Conservation (phyloP, 2,888 invertebrate genomes). For the Pachliopta kotzebuea region DNA sequence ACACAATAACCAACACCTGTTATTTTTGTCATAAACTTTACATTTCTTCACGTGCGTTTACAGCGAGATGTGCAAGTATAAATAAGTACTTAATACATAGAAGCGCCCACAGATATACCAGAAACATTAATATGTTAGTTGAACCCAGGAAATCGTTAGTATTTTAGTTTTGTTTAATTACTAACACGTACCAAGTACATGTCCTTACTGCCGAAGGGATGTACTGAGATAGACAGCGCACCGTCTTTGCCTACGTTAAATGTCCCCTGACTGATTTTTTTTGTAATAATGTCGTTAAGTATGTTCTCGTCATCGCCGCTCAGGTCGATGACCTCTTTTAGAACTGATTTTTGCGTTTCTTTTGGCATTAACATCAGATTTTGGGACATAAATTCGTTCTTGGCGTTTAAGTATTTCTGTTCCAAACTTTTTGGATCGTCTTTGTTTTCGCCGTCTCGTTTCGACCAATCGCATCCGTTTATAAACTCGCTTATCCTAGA, state of each 20-base stretch:
- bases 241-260: conserved; percentile 70
- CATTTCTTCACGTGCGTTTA: conserved; percentile 10
- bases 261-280: conserved; percentile 61
- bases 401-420: conserved; percentile 70
- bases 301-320: conserved; percentile 64
- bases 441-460: conserved; percentile 54
- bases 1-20: conserved; percentile 12
- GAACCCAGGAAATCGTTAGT: conserved; percentile 35
- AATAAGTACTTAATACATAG: conserved; percentile 19
- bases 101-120: conserved; percentile 31
- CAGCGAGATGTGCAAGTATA: conserved; percentile 2
- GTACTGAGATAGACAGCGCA: conserved; percentile 69
- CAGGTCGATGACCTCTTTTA: conserved; percentile 67
- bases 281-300: conserved; percentile 57
- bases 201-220: conserved; percentile 54
- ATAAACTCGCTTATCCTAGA: conserved; percentile 74
- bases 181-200: conserved; percentile 59
- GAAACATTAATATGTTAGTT: conserved; percentile 35
- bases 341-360: conserved; percentile 53
- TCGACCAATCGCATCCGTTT: conserved; percentile 75
- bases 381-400: conserved; percentile 74
- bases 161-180: conserved; percentile 29
- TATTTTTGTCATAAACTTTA: not conserved
- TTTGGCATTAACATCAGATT: conserved; percentile 71
- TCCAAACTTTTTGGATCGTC: conserved; percentile 65